Base-by-base conservation (phyloP, 2,888 invertebrate genomes). In the Diabrotica balteata region DNA sequence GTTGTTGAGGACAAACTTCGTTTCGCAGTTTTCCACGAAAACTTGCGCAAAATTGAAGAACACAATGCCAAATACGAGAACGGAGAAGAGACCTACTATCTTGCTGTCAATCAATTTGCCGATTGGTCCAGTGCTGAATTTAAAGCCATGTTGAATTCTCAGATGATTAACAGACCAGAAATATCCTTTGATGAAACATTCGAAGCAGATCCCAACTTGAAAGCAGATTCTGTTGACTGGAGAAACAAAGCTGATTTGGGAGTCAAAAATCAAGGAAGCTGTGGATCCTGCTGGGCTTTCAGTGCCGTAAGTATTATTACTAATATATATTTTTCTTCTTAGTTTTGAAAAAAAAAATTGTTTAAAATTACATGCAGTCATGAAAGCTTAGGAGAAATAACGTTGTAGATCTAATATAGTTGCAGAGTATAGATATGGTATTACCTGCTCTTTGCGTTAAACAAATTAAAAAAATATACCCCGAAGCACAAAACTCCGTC, bases 91-190 rank as follows among this genome's bases (percentile, higher is more conserved):
- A 53, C 68, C 2, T 75, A 71, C 55, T 66, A 57, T 58, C 22
- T 73, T 43, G 70, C 66, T 32, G 53, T 73, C 7, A 75, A 66
- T 10, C 46, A 61, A 32, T 72, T 72, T 46, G 47, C 72, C 5
- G 75, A 75, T 55, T 52, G 72, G 63, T 69, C 75, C 4, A 1
- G 32, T n/a, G 68, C 72, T 49, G 75, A 75, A 63, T 73, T 73
- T 47, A 43, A 2, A 44, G 43, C 32, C 7, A n/a, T 54, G 54
- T 11, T 54, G 54, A 54, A 54, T 46, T 47, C 11, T 63, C 45
- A 45, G 10, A 7, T 43, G 44, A 32, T 49, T n/a, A 44, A 47
- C 46, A 65, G 32, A 51, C 46, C 43, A 59, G 22, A 45, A 54
- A 7, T 50, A 22, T 8, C n/a, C 46, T 42, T 8, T 11, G n/a